phyloP scores from a whole-genome alignment of 2,113 vertebrate genomes.

The Meles meles region DNA sequence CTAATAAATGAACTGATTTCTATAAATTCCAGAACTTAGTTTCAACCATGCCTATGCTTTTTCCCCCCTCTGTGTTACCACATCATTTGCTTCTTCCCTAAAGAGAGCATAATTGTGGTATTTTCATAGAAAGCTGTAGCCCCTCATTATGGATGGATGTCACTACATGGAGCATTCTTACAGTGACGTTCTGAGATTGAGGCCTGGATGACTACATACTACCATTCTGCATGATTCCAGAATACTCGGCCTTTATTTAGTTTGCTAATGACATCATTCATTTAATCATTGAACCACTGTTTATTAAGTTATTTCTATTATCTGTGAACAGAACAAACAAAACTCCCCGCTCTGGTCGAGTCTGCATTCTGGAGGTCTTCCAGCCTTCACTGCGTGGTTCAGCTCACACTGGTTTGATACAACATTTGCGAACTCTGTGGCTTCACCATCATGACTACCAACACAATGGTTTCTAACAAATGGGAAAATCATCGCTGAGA shows the following conservation, averaged over 20 bases:
- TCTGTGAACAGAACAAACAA: neutral
- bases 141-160: neutral
- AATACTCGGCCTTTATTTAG: rapidly evolving
- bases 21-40: neutral
- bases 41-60: neutral
- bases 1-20: neutral
- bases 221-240: neutral
- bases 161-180: neutral
- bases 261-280: neutral
- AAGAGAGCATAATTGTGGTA: neutral
- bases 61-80: neutral
- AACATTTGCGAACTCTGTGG: rapidly evolving
- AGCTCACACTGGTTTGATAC: rapidly evolving
- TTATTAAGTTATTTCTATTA: neutral
- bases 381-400: rapidly evolving
- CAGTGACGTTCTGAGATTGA: neutral
- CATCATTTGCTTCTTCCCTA: neutral
- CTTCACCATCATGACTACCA: neutral
- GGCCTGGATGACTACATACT: rapidly evolving
- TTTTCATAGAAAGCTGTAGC: neutral
- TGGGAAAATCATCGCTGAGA: rapidly evolving
- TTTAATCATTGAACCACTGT: neutral
- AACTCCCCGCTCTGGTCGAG: too few species aligned
- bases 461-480: neutral
- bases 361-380: rapidly evolving